Percentiles rank a stretch among this genome's conserved stretches.
Conservation (phyloP, 37 sponge, comb jelly and placozoan genomes). For the Petrosia ficiformis region DNA sequence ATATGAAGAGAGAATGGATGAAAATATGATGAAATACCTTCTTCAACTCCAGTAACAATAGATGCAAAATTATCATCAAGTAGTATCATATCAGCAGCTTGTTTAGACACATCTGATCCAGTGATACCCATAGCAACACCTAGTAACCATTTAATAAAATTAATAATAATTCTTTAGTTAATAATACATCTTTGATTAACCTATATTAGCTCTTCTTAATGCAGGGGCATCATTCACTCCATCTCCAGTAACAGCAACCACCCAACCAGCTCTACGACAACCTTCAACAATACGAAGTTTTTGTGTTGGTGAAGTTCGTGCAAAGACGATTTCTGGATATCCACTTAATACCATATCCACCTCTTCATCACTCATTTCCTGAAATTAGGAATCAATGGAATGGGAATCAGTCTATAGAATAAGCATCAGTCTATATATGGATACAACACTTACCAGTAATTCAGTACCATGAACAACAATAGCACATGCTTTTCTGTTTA, state of each 20-base stretch:
- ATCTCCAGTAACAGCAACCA: slow-evolving; percentile 99
- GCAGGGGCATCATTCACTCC: slow-evolving; percentile 99
- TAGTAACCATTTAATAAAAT: slow-evolving; percentile 4
- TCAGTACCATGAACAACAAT: not conserved
- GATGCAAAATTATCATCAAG: slow-evolving; percentile 99
- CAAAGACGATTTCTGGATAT: slow-evolving; percentile 93
- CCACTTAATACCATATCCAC: slow-evolving; percentile 65
- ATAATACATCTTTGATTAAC: slow-evolving; percentile 15
- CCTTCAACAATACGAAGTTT: slow-evolving; percentile 98
- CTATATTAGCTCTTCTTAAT: slow-evolving; percentile 96
- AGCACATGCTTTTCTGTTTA: not conserved
- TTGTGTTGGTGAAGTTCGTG: slow-evolving; percentile 98
- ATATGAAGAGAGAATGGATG: not conserved
- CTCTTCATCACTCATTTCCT: slow-evolving; percentile 79
- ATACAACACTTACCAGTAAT: not conserved
- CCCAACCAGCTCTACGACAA: slow-evolving; percentile 87
- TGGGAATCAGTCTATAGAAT: not conserved
- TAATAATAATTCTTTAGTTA: not conserved
- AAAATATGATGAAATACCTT: slow-evolving; percentile 48
- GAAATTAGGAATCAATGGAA: not conserved
- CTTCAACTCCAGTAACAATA: slow-evolving; percentile 96
- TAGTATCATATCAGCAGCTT: slow-evolving; percentile 98
- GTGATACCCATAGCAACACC: slow-evolving; percentile 99
- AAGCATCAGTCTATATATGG: slow-evolving; percentile 27
- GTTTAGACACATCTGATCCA: slow-evolving; percentile 98